phyloP scores from a whole-genome alignment of 2,113 vertebrate genomes.

The Cygnus atratus region DNA sequence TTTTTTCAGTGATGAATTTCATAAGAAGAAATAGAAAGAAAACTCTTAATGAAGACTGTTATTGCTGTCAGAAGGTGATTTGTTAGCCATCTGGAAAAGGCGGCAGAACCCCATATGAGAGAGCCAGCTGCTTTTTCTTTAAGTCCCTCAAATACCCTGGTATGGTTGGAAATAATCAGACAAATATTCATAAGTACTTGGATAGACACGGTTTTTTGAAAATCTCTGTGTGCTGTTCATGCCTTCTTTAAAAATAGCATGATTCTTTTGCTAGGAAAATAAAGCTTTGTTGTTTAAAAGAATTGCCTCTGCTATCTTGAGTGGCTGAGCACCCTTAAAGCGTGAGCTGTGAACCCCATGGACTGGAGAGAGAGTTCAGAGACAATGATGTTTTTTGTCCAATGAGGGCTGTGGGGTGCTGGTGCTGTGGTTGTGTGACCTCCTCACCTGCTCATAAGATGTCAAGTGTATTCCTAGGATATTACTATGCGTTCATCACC shows the following conservation, averaged over 20 bases:
- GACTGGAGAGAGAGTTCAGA: rapidly evolving
- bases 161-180: neutral
- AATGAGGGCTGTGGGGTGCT: neutral
- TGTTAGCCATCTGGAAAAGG: neutral
- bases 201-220: neutral
- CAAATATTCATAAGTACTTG: neutral
- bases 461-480: neutral
- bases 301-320: neutral
- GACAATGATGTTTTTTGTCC: neutral
- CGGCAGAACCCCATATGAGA: neutral
- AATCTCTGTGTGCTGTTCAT: neutral
- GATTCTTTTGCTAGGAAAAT: neutral
- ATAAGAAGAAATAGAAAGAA: neutral
- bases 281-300: neutral
- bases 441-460: neutral
- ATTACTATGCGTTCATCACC: neutral
- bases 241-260: neutral
- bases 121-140: neutral
- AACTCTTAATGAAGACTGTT: neutral
- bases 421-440: neutral
- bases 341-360: neutral
- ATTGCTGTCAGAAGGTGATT: neutral
- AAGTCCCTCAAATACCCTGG: neutral
- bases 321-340: neutral
- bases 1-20: neutral